Percentiles rank a stretch among this genome's conserved stretches.
Evolutionary conservation across 1,140 invertebrate species (phyloP).

Genomic region (Cotesia glomerata): DNA sequence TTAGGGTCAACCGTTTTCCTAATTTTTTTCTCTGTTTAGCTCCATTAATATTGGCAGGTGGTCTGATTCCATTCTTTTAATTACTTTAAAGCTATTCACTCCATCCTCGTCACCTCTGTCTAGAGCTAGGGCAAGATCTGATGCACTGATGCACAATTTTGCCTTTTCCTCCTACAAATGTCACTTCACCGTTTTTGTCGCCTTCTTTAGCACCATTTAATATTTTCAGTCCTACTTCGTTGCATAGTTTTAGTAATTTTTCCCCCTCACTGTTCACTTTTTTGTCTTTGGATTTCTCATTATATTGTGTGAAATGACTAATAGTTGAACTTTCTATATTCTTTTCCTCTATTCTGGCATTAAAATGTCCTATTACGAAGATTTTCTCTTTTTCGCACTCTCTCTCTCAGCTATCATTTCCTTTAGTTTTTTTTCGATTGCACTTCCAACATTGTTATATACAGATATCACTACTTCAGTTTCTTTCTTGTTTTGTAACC

Average conservation of each 20-base stretch:
- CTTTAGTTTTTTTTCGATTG: slow-evolving; percentile 1
- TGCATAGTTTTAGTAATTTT: slow-evolving; percentile 15
- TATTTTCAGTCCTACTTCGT: neutral
- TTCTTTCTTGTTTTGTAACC: neutral
- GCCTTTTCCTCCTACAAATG: neutral
- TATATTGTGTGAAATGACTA: neutral
- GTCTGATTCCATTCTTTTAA: too few relatives aligned
- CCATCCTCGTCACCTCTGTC: too few relatives aligned
- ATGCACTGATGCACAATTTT: neutral
- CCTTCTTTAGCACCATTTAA: neutral
- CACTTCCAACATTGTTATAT: slow-evolving; percentile 11
- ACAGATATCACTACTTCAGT: neutral
- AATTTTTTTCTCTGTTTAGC: too few relatives aligned
- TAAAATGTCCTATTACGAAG: slow-evolving; percentile 17
- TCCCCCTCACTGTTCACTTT: slow-evolving; percentile 12
- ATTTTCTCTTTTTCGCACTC: neutral
- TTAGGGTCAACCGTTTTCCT: too few relatives aligned
- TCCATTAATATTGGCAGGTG: too few relatives aligned
- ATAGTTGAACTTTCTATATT: neutral
- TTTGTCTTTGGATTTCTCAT: slow-evolving; percentile 21
- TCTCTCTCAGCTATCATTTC: neutral
- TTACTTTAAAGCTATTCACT: too few relatives aligned
- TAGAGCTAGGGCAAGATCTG: neutral
- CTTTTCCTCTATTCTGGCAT: slow-evolving; percentile 23
- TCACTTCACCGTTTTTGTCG: slow-evolving; percentile 5